Conservation (phyloP, 2,113 vertebrate genomes). For the Tragelaphus imberbis region DNA sequence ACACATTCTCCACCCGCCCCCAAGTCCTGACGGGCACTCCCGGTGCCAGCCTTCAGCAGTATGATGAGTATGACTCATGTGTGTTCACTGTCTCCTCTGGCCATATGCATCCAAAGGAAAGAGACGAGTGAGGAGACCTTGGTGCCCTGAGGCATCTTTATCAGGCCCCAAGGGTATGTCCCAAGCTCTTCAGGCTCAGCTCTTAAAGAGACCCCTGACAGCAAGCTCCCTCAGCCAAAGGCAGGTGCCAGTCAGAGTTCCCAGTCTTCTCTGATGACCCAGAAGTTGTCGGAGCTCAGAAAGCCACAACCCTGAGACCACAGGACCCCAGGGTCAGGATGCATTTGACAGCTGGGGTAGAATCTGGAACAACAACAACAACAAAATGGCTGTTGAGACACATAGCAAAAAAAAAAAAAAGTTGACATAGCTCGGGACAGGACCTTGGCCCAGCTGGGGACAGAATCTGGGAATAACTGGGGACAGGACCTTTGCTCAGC, state of each 20-base stretch:
- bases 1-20: no score
- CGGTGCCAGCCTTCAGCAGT: not conserved
- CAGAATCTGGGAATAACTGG: not conserved
- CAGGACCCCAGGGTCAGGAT: not conserved
- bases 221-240: not conserved
- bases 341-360: not conserved
- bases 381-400: not conserved
- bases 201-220: not conserved
- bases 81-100: not conserved
- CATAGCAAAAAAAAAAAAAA: not conserved
- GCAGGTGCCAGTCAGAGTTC: not conserved
- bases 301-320: not conserved
- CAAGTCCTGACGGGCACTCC: not conserved
- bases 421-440: not conserved
- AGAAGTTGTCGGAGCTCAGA: not conserved
- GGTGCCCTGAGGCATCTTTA: not conserved
- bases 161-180: no score
- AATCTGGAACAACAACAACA: not conserved
- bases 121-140: not conserved
- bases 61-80: not conserved
- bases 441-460: not conserved
- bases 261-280: not conserved
- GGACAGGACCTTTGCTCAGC: not conserved
- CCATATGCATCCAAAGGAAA: not conserved
- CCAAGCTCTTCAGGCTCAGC: not conserved